Evolutionary conservation across 2,113 vertebrate genomes (phyloP), one percentile per base, ranked within the genome.

Genomic region (Clupea harengus): DNA sequence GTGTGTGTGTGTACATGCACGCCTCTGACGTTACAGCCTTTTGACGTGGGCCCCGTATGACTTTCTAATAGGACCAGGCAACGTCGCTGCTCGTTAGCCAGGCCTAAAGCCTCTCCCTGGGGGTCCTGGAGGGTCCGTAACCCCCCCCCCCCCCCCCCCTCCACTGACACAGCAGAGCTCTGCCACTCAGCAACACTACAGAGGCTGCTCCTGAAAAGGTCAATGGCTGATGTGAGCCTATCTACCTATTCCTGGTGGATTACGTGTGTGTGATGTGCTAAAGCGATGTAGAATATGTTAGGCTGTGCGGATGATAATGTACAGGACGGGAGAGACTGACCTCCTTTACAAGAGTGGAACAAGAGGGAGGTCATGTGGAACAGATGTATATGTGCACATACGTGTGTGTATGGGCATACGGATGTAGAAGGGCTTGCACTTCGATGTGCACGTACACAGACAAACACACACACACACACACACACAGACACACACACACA

Each of bases 31-130:
- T 85, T 81, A 87, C 85, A 82, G 89, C 90, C 91, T 91, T 60
- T 88, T 92, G 88, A 90, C 89, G 89, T 84, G 88, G 87, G 90
- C 85, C 89, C 88, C 91, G 92, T 87, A 84, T 86, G 89, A 85
- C 88, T 86, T 90, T 86, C 88, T 93, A 92, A 90, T 87, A 90
- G 88, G 84, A 91, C 84, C 81, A 87, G 89, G 89, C 90, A 90
- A 84, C 83, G 90, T 93, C 88, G 89, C 88, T 86, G 88, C 83
- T 89, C 87, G 89, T 89, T 92, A 91, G 81, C 89, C 88, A 84
- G 87, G 86, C 91, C 89, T 90, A 84, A 85, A 87, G 64, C 87
- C 92, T 92, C 92, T 85, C 57, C 45, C 45, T 49, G 20, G 81
- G 46, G 45, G 82, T 81, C 7, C n/a, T 25, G 9, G 11, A 85